phyloP scores from a whole-genome alignment of 2,888 invertebrate species.

The Campopleginae sp. region DNA sequence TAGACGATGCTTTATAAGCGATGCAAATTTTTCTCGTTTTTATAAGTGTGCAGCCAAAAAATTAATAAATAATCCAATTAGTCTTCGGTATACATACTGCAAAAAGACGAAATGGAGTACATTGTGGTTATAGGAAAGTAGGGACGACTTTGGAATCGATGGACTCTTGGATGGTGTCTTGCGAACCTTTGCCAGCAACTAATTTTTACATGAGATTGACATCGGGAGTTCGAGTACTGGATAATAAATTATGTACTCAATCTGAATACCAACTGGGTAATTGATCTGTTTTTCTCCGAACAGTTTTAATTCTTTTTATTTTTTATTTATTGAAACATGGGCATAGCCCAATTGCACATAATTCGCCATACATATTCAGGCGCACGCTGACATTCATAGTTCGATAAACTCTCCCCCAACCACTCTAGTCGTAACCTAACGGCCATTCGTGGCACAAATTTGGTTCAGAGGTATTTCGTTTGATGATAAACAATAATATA shows the following conservation, averaged over 20 bases:
- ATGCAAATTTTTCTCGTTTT: not conserved
- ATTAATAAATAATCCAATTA: not conserved
- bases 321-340: no score
- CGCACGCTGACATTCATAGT: no score
- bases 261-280: conserved; percentile 69
- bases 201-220: conserved; percentile 85
- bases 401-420: no score
- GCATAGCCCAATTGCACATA: no score
- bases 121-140: conserved; percentile 76
- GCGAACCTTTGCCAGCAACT: conserved; percentile 81
- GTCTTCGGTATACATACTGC: not conserved
- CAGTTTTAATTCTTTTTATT: no score
- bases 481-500: no score
- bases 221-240: conserved; percentile 83
- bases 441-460: no score
- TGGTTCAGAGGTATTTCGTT: no score
- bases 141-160: conserved; percentile 82
- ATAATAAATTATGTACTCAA: conserved; percentile 83
- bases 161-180: conserved; percentile 81
- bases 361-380: no score
- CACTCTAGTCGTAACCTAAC: no score
- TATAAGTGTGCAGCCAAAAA: not conserved
- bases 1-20: no score
- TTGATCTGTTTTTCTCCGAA: not conserved
- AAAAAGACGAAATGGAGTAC: not conserved